These are phyloP conservation scores for Ophioninae sp. DNA, from an alignment of 2,888 invertebrate genomes.

Conservation along the genomic window DNA sequence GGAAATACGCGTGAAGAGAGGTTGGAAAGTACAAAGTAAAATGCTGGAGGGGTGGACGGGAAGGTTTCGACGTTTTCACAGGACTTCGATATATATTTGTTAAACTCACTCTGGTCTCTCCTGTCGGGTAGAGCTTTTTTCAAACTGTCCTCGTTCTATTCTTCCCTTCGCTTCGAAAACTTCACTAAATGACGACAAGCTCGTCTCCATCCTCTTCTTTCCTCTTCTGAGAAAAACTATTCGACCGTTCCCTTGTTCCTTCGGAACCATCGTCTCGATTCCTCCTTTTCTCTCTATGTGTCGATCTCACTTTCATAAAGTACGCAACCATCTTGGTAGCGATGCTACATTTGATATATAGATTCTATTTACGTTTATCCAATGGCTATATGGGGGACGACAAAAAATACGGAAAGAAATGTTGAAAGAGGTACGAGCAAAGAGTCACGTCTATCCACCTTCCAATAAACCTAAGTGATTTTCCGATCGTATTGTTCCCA, in stretches of 20 bases:
- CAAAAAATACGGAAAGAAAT: conserved; percentile 35
- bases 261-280: neutral
- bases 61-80: conserved; percentile 67
- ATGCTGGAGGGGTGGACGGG: conserved; percentile 47
- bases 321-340: conserved; percentile 70
- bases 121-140: conserved; percentile 47
- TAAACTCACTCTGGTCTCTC: conserved; percentile 69
- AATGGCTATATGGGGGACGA: conserved; percentile 59
- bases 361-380: conserved; percentile 74
- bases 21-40: conserved; percentile 49
- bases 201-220: conserved; percentile 53
- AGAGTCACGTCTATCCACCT: conserved; percentile 58
- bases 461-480: conserved; percentile 76
- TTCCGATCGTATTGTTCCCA: conserved; percentile 73
- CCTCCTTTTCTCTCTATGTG: conserved; percentile 37
- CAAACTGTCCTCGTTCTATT: conserved; percentile 28
- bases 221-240: conserved; percentile 57
- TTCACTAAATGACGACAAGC: conserved; percentile 43
- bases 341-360: conserved; percentile 70
- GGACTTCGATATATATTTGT: conserved; percentile 75
- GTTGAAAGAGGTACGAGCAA: conserved; percentile 5
- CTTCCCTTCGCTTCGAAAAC: conserved; percentile 36
- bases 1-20: conserved; percentile 12
- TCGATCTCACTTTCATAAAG: conserved; percentile 71
- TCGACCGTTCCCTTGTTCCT: conserved; percentile 24